Evolutionary conservation across 2,797 vertebrate genomes (phyloP).

Genomic region (Psittacula derbiana): DNA sequence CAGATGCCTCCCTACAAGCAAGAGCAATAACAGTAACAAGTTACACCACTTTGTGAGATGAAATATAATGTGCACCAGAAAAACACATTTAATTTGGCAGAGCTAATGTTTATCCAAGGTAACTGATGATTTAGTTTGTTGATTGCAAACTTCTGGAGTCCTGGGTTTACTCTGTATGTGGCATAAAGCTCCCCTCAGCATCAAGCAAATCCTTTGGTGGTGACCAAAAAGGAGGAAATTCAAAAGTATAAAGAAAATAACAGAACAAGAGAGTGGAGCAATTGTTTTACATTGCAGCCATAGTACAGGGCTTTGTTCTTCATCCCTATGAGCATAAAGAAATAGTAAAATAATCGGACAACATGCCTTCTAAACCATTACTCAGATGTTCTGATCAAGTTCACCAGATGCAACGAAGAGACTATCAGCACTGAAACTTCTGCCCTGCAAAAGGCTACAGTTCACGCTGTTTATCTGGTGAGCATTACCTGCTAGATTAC

Average conservation of each 20-base stretch:
- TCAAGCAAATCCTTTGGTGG: background rate
- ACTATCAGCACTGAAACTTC: background rate
- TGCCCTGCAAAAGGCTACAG: background rate
- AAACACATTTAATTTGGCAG: background rate
- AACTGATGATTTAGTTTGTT: conserved; percentile 1
- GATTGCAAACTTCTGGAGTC: background rate
- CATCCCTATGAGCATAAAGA: background rate
- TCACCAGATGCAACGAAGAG: background rate
- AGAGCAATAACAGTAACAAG: background rate
- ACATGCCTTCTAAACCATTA: background rate
- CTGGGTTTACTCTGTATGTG: background rate
- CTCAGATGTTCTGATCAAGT: background rate
- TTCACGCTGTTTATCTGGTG: background rate
- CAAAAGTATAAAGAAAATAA: background rate
- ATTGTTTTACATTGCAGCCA: background rate
- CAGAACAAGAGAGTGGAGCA: background rate
- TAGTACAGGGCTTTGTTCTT: background rate
- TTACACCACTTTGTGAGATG: background rate
- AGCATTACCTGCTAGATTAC: background rate
- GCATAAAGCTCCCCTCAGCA: background rate
- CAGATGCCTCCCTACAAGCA: background rate
- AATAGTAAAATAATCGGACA: background rate
- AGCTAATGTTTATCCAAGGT: conserved; percentile 32
- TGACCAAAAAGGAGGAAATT: background rate
- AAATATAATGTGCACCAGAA: background rate